These are phyloP conservation scores for Troides aeacus DNA, from an alignment of 2,888 invertebrate genomes.

Conservation along the genomic window DNA sequence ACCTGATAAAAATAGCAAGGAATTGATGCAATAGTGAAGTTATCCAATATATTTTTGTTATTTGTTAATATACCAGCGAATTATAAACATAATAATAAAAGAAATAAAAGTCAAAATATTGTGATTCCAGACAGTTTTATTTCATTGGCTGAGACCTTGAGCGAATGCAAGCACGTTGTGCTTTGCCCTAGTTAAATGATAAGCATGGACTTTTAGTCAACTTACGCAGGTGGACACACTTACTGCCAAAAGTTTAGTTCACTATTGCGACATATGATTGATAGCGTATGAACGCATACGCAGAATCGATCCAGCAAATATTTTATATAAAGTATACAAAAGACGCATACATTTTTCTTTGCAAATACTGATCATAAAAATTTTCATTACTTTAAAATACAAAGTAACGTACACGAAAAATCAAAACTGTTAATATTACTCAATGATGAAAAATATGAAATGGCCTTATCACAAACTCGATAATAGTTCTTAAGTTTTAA, in stretches of 20 bases:
- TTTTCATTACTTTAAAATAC: too few species aligned
- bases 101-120: neutral
- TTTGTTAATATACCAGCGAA: neutral
- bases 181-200: conserved; percentile 72
- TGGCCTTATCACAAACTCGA: too few species aligned
- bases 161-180: conserved; percentile 64
- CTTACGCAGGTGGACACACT: conserved; percentile 40
- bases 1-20: too few species aligned
- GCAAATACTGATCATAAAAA: too few species aligned
- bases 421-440: too few species aligned
- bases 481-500: too few species aligned
- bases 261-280: neutral
- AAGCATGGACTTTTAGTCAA: conserved; percentile 55
- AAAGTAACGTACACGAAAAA: too few species aligned
- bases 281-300: neutral
- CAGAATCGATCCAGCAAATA: neutral
- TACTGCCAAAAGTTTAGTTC: conserved; percentile 1
- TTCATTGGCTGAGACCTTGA: conserved; percentile 64
- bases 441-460: too few species aligned
- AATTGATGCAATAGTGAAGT: too few species aligned
- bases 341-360: too few species aligned
- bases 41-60: neutral
- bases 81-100: neutral
- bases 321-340: neutral
- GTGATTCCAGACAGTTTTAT: conserved; percentile 49